Evolutionary conservation across 2,888 invertebrate genomes (phyloP).

Genomic region (Agonopterix subpropinquella): DNA sequence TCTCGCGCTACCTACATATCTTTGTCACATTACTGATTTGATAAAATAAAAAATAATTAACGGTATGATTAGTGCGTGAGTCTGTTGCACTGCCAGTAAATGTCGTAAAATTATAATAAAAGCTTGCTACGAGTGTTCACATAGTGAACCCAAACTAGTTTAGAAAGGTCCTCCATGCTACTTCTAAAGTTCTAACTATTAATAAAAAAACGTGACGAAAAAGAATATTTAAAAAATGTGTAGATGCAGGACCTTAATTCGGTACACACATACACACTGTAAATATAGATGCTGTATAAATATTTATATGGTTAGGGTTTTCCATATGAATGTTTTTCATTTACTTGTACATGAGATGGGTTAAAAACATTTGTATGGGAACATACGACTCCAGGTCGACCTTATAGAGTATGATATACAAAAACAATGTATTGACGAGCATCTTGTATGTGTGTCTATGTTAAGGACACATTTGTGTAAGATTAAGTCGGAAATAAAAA

Average conservation of each 20-base stretch:
- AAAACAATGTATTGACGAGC: slow-evolving; percentile 54
- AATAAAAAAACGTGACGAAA: background rate
- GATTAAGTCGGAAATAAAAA: slow-evolving; percentile 69
- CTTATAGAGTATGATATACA: slow-evolving; percentile 22
- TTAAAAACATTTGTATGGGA: too few relatives aligned
- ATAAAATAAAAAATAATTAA: slow-evolving; percentile 9
- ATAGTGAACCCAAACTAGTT: slow-evolving; percentile 47
- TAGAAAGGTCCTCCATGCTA: slow-evolving; percentile 22
- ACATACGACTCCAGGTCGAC: too few relatives aligned
- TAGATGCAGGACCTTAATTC: slow-evolving; percentile 25
- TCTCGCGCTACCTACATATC: slow-evolving; percentile 66
- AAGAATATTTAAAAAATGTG: background rate
- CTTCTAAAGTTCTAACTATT: background rate
- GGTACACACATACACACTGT: slow-evolving; percentile 56
- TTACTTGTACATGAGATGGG: too few relatives aligned
- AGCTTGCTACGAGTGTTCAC: slow-evolving; percentile 51
- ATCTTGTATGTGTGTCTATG: slow-evolving; percentile 64
- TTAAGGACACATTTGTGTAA: slow-evolving; percentile 62
- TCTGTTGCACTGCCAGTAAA: slow-evolving; percentile 64
- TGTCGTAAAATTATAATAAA: slow-evolving; percentile 36
- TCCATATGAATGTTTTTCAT: too few relatives aligned
- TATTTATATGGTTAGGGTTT: slow-evolving; percentile 46
- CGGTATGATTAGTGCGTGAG: slow-evolving; percentile 33
- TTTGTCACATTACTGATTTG: slow-evolving; percentile 28
- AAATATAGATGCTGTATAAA: slow-evolving; percentile 72